Base-by-base conservation (phyloP, 2,113 vertebrate species). In the Eidolon helvum region DNA sequence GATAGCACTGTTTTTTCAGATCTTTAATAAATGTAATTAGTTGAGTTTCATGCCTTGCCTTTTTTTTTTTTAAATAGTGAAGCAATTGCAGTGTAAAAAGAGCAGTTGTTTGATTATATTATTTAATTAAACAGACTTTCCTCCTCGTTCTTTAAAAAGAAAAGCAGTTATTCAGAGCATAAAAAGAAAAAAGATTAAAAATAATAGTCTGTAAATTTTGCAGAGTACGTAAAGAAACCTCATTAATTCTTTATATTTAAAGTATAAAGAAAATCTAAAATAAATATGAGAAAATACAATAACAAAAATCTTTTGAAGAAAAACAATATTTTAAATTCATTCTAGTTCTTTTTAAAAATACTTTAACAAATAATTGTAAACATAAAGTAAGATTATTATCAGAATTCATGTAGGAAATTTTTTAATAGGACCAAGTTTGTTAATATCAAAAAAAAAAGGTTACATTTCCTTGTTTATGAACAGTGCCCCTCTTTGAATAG, bases 91-190 rank as follows among this genome's bases (percentile, higher is more conserved):
- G 45, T 96, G 28, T 92, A 94, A 97, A 97, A 98, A 97, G 96
- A 98, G 96, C 96, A 97, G 96, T 98, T 96, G 83, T 97, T 97
- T 96, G 95, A 94, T 83, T 96, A 59, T 85, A 72, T 97, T 96
- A 98, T 96, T 98, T 96, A 95, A 96, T 97, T 88, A 97, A 97
- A 96, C 91, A 96, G 83, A 95, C 57, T 78, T 92, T 92, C 71
- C 55, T 89, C 74, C 77, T 82, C 82, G 53, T 38, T 92, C 72
- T 93, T 95, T 91, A 69, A 78, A 97, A 90, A 74, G 55, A 87
- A 97, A 96, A 96, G 18, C n/a, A 96, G 57, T 57, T 59, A 65
- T 93, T 97, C 85, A 77, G 94, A 94, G 26, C 82, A 90, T 40
- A 86, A 88, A 93, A 94, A 94, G 40, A 74, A 79, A 91, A 74